Percentiles rank a stretch among this genome's conserved stretches.
Conservation (phyloP, 1,140 invertebrate genomes). For the Cherax quadricarinatus region DNA sequence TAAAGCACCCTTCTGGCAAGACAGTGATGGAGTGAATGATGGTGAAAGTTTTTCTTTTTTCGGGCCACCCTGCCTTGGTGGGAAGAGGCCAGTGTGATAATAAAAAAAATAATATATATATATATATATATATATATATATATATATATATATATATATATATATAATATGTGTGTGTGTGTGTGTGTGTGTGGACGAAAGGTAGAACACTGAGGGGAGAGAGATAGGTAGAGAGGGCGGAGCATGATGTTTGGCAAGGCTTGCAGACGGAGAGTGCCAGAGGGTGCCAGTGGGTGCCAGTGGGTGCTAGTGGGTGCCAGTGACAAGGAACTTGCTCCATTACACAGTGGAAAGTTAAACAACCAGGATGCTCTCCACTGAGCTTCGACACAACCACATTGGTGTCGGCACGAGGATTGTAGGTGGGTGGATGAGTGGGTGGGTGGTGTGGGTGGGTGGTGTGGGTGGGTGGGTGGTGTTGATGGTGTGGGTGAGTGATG, state of each 20-base stretch:
- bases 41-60: too few species aligned
- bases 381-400: background rate
- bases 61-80: too few species aligned
- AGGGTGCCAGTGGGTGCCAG: background rate
- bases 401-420: background rate
- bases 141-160: too few species aligned
- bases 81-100: too few species aligned
- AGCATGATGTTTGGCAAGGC: background rate
- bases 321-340: too few species aligned
- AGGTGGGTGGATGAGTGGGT: background rate
- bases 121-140: too few species aligned
- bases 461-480: background rate
- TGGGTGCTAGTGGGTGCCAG: background rate
- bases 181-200: too few species aligned
- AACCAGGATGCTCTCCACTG: background rate
- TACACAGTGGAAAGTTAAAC: background rate
- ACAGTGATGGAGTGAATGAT: too few species aligned
- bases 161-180: too few species aligned
- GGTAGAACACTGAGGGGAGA: background rate
- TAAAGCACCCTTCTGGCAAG: too few species aligned
- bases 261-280: background rate
- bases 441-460: background rate
- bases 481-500: too few species aligned
- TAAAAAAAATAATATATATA: too few species aligned
- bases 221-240: background rate